Base-by-base conservation (phyloP, 2,888 invertebrate genomes). In the Phalera bucephala region DNA sequence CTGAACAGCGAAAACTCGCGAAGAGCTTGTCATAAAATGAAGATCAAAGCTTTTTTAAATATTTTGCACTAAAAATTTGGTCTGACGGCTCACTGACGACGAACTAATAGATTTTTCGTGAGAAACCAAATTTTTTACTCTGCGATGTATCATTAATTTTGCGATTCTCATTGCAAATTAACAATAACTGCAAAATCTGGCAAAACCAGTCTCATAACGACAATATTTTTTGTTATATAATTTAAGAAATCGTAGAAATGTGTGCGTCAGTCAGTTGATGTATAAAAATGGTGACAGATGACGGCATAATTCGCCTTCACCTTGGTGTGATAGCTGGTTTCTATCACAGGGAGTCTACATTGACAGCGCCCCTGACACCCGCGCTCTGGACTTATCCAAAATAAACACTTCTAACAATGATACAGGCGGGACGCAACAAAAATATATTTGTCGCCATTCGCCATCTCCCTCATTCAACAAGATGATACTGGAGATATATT, bases 301-400 rank as follows among this genome's bases (percentile, higher is more conserved):
- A 72, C 72, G 68, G 53, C 64, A 63, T 61, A 60, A 55, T 51
- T 80, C 72, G 81, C 88, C 89, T 87, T 88, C 85, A 87, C 89
- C 89, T 88, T 88, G 84, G 61, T 66, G 48, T 57, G 64, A 42
- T 62, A 59, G 65, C 79, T 87, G 87, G 67, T 71, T 83, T 72
- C 71, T 80, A 76, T 84, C 86, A 80, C 61, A 55, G 53, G 51
- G 57, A 64, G 69, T 64, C 66, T 66, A 68, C 76, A 79, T 72
- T 72, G 81, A 77, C 81, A 72, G 62, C 75, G 80, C 69, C 85
- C 83, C 72, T 84, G 86, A 87, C 86, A 82, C 71, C 69, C 56
- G 53, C 55, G 57, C 59, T 44, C 46, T 67, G 62, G 69, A 59
- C 61, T 68, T 65, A 57, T 77, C 78, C 77, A 80, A 82, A 79